Evolutionary conservation across 2,113 vertebrate species (phyloP).

Genomic region (Phalacrocorax carbo): DNA sequence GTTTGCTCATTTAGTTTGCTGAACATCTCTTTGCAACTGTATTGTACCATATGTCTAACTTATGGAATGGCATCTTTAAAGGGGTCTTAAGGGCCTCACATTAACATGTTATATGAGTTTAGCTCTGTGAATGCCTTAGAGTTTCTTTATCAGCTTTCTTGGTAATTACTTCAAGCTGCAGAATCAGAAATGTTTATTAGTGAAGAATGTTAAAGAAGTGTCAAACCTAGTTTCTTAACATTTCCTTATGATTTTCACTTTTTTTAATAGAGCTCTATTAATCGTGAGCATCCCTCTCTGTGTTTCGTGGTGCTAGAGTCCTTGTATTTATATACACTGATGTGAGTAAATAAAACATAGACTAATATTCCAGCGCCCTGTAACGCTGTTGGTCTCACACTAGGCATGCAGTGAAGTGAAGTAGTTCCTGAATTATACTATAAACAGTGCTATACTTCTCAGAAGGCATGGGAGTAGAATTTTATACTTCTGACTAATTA

Average conservation of each 20-base stretch:
- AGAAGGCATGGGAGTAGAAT: neutral
- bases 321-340: neutral
- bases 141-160: neutral
- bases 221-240: rapidly evolving
- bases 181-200: neutral
- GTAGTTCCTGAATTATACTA: neutral
- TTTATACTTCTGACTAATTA: constrained; percentile 5
- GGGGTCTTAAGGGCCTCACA: neutral
- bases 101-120: neutral
- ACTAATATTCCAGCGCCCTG: neutral
- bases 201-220: neutral
- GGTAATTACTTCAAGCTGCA: neutral
- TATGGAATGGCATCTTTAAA: neutral
- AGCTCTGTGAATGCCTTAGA: neutral
- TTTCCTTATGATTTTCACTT: neutral
- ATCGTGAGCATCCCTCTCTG: neutral
- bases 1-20: neutral
- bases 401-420: neutral
- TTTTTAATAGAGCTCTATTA: neutral
- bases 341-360: neutral
- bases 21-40: neutral
- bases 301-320: neutral
- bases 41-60: neutral
- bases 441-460: neutral
- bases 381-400: neutral